Conservation (phyloP, 2,113 vertebrate genomes). For the Melanerpes aurifrons region DNA sequence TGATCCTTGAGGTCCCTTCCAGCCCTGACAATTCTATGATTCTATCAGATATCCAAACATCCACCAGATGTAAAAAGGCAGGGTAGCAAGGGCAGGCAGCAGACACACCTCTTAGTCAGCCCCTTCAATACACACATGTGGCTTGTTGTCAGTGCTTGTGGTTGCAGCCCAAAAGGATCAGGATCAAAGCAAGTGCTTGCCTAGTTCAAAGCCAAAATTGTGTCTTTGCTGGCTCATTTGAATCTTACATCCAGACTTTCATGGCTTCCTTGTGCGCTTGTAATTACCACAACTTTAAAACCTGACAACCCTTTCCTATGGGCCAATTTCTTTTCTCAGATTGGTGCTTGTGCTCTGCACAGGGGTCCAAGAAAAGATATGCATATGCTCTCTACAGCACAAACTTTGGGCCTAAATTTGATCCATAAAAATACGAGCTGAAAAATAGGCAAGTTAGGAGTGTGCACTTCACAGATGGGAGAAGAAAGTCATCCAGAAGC, state of each 20-base stretch:
- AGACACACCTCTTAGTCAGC: conserved; percentile 30
- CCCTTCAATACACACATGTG: conserved; percentile 47
- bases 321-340: conserved; percentile 65
- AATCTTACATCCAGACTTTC: conserved; percentile 66
- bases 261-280: conserved; percentile 66
- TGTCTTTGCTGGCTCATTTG: conserved; percentile 71
- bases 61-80: not conserved
- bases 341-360: conserved; percentile 19
- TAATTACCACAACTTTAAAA: conserved; percentile 73
- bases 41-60: not conserved
- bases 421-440: conserved; percentile 38
- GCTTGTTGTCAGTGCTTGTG: conserved; percentile 64
- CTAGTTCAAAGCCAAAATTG: conserved; percentile 72
- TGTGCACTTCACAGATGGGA: not conserved
- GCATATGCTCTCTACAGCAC: conserved; percentile 47
- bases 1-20: no score
- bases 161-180: conserved; percentile 68
- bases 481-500: conserved; percentile 26
- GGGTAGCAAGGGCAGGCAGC: not conserved
- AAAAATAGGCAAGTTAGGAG: conserved; percentile 24
- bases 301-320: conserved; percentile 65
- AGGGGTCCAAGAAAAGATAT: conserved; percentile 62
- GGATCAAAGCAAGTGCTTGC: conserved; percentile 69
- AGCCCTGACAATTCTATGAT: no score
- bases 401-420: conserved; percentile 59